Percentiles rank a stretch among this genome's conserved stretches.
Evolutionary conservation across 2,797 vertebrate species (phyloP).

Genomic region (Tinamus major): DNA sequence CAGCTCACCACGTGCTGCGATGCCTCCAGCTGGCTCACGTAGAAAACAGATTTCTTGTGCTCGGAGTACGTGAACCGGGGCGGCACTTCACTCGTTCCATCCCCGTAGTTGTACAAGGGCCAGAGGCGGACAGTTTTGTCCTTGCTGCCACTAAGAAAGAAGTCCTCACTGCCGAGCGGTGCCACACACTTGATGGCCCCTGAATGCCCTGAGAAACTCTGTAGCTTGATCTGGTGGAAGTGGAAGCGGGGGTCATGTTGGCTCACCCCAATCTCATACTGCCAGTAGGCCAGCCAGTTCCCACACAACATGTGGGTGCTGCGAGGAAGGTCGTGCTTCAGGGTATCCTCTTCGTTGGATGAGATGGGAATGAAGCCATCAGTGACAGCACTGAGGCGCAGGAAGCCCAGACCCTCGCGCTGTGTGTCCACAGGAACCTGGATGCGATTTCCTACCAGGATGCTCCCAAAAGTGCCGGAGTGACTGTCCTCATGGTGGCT

Average conservation of each 20-base stretch:
- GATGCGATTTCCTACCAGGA: slow-evolving; percentile 96
- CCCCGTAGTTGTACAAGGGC: slow-evolving; percentile 95
- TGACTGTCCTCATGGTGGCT: slow-evolving; percentile 78
- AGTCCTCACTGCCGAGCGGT: slow-evolving; percentile 90
- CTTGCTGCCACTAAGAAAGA: slow-evolving; percentile 96
- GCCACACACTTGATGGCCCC: slow-evolving; percentile 92
- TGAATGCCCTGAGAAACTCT: slow-evolving; percentile 93
- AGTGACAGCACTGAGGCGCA: slow-evolving; percentile 76
- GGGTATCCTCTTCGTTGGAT: slow-evolving; percentile 83
- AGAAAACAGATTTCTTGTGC: slow-evolving; percentile 95
- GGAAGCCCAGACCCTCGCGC: slow-evolving; percentile 57
- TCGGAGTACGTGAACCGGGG: slow-evolving; percentile 87
- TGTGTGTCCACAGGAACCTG: slow-evolving; percentile 88
- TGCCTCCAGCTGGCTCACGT: slow-evolving; percentile 91
- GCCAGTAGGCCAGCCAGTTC: slow-evolving; percentile 99
- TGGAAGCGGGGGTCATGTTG: slow-evolving; percentile 95
- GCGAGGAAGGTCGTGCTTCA: slow-evolving; percentile 94
- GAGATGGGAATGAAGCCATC: slow-evolving; percentile 78
- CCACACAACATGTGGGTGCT: slow-evolving; percentile 91
- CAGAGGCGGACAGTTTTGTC: slow-evolving; percentile 95
- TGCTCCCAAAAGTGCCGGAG: slow-evolving; percentile 95
- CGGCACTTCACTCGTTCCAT: slow-evolving; percentile 90
- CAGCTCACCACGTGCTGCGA: slow-evolving; percentile 96
- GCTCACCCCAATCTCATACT: slow-evolving; percentile 96
- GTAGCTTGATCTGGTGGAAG: slow-evolving; percentile 98